Evolutionary conservation across 2,113 vertebrate genomes (phyloP).

Genomic region (Lepidothrix coronata): DNA sequence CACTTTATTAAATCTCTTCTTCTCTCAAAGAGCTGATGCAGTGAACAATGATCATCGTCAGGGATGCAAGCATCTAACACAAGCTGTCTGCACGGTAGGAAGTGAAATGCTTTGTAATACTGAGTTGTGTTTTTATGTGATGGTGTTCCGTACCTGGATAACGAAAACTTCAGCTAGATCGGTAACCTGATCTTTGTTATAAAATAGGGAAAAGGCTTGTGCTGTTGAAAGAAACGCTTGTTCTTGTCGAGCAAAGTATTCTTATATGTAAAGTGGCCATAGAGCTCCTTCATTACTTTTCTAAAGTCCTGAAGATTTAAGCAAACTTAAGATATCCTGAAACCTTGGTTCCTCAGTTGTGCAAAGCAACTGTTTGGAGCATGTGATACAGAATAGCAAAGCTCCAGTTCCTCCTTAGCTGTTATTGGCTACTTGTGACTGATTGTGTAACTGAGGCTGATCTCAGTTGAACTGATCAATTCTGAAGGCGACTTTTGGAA

Average conservation of each 20-base stretch:
- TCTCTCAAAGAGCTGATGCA: slow-evolving; percentile 86
- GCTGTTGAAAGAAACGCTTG: background rate
- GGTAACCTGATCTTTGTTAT: background rate
- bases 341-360: accelerated
- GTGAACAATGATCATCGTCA: slow-evolving; percentile 79
- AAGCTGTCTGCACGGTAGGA: slow-evolving; percentile 89
- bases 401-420: background rate
- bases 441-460: background rate
- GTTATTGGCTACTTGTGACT: background rate
- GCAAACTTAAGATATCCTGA: background rate
- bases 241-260: background rate
- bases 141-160: background rate
- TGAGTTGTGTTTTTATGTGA: background rate
- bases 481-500: background rate
- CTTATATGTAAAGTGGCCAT: background rate
- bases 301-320: background rate
- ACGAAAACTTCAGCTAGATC: background rate
- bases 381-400: background rate
- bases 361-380: background rate
- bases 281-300: background rate
- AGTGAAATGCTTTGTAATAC: background rate
- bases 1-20: background rate
- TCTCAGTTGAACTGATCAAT: background rate
- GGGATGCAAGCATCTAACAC: slow-evolving; percentile 91
- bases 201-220: background rate